Evolutionary conservation across 2,797 vertebrate species (phyloP).

Genomic region (Catostomus latipinnis): DNA sequence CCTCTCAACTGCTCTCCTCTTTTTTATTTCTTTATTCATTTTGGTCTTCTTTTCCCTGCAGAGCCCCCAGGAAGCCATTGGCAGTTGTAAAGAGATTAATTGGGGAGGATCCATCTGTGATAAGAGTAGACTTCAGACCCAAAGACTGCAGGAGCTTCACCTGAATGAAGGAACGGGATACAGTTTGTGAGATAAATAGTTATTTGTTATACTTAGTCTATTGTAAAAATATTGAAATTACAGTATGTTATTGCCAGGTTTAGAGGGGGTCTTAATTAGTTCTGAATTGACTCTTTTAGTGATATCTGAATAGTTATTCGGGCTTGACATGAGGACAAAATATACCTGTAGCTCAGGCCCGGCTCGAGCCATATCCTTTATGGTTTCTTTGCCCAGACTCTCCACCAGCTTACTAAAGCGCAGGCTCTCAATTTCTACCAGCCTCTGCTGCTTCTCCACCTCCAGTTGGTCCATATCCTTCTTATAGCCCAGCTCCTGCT

Average conservation of each 20-base stretch:
- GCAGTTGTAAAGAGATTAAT: conserved; percentile 91
- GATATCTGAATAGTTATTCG: background rate
- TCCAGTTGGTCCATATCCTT: conserved; percentile 80
- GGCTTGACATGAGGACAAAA: background rate
- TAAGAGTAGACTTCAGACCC: conserved; percentile 89
- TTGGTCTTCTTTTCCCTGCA: conserved; percentile 51
- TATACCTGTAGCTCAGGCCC: conserved; percentile 88
- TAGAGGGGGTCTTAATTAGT: no score
- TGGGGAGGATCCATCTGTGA: conserved; percentile 87
- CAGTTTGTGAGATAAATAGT: background rate
- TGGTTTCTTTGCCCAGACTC: conserved; percentile 79
- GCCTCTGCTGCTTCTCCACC: conserved; percentile 78
- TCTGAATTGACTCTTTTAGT: no score
- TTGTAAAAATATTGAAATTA: background rate
- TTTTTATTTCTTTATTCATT: conserved; percentile 5
- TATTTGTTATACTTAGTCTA: background rate
- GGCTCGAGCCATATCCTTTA: conserved; percentile 84
- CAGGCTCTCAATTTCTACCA: conserved; percentile 79
- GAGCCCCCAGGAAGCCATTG: conserved; percentile 82
- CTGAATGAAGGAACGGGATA: conserved; percentile 63
- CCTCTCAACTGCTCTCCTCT: background rate
- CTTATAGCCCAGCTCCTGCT: conserved; percentile 82
- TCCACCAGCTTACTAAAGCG: conserved; percentile 81
- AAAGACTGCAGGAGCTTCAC: conserved; percentile 88
- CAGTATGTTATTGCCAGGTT: no score